A percentile compares a stretch with the other conserved stretches of the same genome.
Evolutionary conservation across 2,113 vertebrate species (phyloP).

Genomic region (Myotis lucifugus): DNA sequence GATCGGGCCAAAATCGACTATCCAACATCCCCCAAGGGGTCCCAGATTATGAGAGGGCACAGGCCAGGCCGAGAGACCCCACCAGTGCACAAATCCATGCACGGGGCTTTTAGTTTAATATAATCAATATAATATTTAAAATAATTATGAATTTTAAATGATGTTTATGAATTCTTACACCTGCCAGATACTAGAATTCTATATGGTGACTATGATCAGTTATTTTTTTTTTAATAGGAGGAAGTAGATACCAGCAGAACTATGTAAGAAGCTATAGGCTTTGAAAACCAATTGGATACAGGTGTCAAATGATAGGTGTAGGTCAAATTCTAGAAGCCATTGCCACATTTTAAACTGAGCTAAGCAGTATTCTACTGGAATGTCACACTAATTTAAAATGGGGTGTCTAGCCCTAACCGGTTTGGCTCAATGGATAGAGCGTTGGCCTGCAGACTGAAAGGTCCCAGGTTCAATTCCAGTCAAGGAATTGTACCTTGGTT

Average conservation of each 20-base stretch:
- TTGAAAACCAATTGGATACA: conserved; percentile 1
- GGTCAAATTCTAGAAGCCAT: conserved; percentile 30
- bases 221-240: conserved; percentile 38
- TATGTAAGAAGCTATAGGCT: neutral
- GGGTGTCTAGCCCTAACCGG: too few species aligned
- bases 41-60: too few species aligned
- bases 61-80: too few species aligned
- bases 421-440: too few species aligned
- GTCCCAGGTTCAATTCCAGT: too few species aligned
- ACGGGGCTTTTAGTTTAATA: neutral
- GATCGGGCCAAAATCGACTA: too few species aligned
- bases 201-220: neutral
- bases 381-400: conserved; percentile 24
- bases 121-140: neutral
- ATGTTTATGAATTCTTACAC: neutral
- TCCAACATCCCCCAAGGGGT: too few species aligned
- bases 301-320: neutral
- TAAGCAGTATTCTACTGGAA: neutral
- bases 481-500: too few species aligned
- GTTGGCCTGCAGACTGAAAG: too few species aligned
- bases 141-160: neutral
- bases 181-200: neutral
- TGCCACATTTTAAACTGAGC: neutral
- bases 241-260: neutral
- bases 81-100: too few species aligned